Conservation (phyloP, 2,113 vertebrate genomes). For the Psephotus haematonotus region DNA sequence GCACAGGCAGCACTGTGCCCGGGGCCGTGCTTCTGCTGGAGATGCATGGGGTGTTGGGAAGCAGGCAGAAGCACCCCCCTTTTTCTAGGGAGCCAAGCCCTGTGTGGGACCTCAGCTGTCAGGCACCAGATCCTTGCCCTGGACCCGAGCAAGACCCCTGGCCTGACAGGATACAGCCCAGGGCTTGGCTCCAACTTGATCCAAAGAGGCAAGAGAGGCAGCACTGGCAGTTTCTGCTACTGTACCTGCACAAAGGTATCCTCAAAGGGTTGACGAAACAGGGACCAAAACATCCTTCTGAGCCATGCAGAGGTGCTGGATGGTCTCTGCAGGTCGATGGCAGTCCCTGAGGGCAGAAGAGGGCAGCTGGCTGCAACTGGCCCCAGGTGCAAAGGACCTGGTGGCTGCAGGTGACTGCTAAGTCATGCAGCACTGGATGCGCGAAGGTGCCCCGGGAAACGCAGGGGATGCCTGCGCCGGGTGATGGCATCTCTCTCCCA, state of each 20-base stretch:
- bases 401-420: background rate
- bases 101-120: no score
- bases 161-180: background rate
- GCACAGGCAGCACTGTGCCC: background rate
- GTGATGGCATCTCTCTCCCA: background rate
- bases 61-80: background rate
- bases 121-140: background rate
- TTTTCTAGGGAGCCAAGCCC: background rate
- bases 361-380: background rate
- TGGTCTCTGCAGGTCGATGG: background rate
- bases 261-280: no score
- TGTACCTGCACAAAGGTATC: background rate
- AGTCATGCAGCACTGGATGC: background rate
- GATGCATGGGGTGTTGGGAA: background rate
- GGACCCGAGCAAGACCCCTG: no score
- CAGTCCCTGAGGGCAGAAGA: background rate
- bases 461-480: no score
- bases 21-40: background rate
- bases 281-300: background rate
- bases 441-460: background rate
- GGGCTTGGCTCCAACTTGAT: background rate
- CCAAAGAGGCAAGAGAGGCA: background rate
- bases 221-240: background rate
- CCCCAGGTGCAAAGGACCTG: background rate
- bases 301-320: background rate